phyloP scores from a whole-genome alignment of 2,888 invertebrate genomes.

The Xiphydria camelus region DNA sequence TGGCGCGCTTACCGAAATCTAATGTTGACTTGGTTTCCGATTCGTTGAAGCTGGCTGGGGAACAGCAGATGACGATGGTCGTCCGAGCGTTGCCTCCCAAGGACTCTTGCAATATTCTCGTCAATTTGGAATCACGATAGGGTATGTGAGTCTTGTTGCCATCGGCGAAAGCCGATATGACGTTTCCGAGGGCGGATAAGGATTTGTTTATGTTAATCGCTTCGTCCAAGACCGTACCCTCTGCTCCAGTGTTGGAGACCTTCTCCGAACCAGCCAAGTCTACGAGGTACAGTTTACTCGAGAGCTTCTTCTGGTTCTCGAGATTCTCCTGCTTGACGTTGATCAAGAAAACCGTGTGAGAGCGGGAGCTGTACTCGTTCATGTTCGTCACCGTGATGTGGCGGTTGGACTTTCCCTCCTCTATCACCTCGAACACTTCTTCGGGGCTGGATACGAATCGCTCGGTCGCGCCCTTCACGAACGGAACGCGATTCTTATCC shows the following conservation, averaged over 20 bases:
- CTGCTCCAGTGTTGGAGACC: slow-evolving; percentile 99
- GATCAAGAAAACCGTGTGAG: slow-evolving; percentile 99
- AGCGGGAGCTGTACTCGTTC: slow-evolving; percentile 99
- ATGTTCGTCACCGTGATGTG: slow-evolving; percentile 99
- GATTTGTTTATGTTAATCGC: slow-evolving; percentile 99
- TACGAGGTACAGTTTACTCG: slow-evolving; percentile 97
- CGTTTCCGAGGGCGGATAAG: slow-evolving; percentile 97
- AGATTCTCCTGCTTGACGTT: slow-evolving; percentile 99
- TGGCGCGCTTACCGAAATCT: slow-evolving; percentile 91
- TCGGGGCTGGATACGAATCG: slow-evolving; percentile 99
- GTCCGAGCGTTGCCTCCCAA: slow-evolving; percentile 99
- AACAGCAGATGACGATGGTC: slow-evolving; percentile 98
- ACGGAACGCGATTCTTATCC: slow-evolving; percentile 99
- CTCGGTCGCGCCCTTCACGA: slow-evolving; percentile 99
- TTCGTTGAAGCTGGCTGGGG: slow-evolving; percentile 98
- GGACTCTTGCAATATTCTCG: slow-evolving; percentile 98
- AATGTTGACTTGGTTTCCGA: slow-evolving; percentile 98
- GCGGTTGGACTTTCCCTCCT: slow-evolving; percentile 98
- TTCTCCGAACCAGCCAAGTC: slow-evolving; percentile 99
- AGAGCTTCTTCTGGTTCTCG: slow-evolving; percentile 98
- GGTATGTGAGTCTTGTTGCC: slow-evolving; percentile 99
- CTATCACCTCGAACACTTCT: slow-evolving; percentile 99
- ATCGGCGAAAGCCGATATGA: slow-evolving; percentile 98
- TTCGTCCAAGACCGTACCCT: slow-evolving; percentile 98
- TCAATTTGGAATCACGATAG: slow-evolving; percentile 98